These are phyloP conservation scores for Austrolebias charrua DNA, from an alignment of 2,797 vertebrate species.

Conservation along the genomic window DNA sequence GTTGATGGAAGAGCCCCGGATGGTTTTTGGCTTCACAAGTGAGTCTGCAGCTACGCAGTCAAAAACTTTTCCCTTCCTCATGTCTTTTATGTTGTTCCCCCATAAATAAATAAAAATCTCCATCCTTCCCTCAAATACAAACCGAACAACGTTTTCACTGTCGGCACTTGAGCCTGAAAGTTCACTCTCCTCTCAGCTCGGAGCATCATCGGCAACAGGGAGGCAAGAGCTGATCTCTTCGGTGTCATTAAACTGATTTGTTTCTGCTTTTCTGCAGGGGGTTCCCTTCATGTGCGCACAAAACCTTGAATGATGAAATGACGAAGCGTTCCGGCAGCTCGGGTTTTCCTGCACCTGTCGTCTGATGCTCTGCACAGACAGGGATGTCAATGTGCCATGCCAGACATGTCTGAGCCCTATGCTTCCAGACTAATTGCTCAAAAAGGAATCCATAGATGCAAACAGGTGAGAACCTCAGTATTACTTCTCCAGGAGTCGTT, in stretches of 20 bases:
- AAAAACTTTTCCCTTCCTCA: conserved; percentile 8
- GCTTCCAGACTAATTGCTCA: conserved; percentile 3
- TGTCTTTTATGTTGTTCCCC: conserved; percentile 11
- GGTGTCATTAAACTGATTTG: conserved; percentile 34
- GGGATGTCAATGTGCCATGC: conserved; percentile 35
- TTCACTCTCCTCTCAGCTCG: conserved; percentile 37
- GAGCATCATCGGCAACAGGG: conserved; percentile 38
- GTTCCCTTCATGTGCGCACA: conserved; percentile 1
- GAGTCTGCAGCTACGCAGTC: not conserved
- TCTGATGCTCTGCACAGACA: conserved; percentile 10
- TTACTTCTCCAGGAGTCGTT: conserved; percentile 27
- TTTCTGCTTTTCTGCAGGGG: conserved; percentile 22
- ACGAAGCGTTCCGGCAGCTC: conserved; percentile 27
- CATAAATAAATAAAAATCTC: too few relatives aligned
- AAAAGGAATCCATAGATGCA: conserved; percentile 10
- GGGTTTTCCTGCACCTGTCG: conserved; percentile 42
- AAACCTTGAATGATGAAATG: not conserved
- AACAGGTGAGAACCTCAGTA: conserved; percentile 65
- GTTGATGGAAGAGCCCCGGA: conserved; percentile 8
- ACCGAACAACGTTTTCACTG: conserved; percentile 7
- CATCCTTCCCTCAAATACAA: conserved; percentile 14
- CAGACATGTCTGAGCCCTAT: conserved; percentile 4
- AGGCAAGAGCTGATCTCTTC: conserved; percentile 38
- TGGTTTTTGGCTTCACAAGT: conserved; percentile 9
- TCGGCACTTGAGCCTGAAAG: conserved; percentile 32